Base-by-base conservation (phyloP, 2,113 vertebrate genomes). In the Perca flavescens region DNA sequence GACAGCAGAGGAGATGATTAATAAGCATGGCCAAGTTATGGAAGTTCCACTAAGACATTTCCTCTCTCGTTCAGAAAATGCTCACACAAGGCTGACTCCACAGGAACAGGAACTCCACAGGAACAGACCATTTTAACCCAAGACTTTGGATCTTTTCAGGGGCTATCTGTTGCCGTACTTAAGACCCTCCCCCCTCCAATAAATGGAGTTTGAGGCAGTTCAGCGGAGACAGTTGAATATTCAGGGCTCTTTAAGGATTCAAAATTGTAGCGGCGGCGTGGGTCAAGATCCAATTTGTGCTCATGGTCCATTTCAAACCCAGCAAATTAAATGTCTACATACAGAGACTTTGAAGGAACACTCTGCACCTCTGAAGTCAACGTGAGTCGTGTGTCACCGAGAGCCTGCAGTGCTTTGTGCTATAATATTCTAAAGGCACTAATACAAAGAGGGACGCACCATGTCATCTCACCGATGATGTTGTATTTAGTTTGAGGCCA, bases 401-500 rank as follows among this genome's bases (percentile, higher is more conserved):
- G 83, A 91, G 84, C 65, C 79, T 31, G 53, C 79, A 67, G 47
- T 74, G 58, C 58, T 84, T 80, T 79, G 66, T 85, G 72, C 76
- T 84, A 11, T 71, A 61, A 61, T 77, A 80, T 89, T 65, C 52
- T 76, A 81, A 86, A 86, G 82, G 76, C 86, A 61, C 79, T 63
- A 75, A 77, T 71, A 73, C 60, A 68, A 68, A 70, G 79, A 71
- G 54, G 56, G 64, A 73, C 28, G 17, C 74, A 84, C 75, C 83
- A 64, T 79, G 80, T 79, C 54, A 72, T 86, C 73, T 89, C 86
- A 89, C 72, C 61, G 74, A 67, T 60, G 61, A 80, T 81, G 84
- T 83, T 86, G 66, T 84, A 77, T 88, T 87, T 86, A 84, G 84
- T 89, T 83, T 87, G 84, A 83, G 83, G 87, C 86, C 87, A 90